Conservation (phyloP, 2,113 vertebrate genomes). For the mouse (Mus musculus) region GRCm39 chr1:94258001-94258500, state of each 20-base stretch:
- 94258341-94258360: background rate
- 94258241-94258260: background rate
- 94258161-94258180: background rate
- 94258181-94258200: background rate
- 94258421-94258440: background rate
- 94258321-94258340: background rate
- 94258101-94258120: background rate
- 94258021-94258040: background rate
- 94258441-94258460: background rate
- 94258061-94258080: background rate
- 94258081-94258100: background rate
- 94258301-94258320: background rate
- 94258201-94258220: background rate
- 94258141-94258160: background rate
- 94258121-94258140: background rate
- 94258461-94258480: no score
- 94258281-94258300: background rate
- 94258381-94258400: background rate
- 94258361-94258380: background rate
- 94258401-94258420: background rate
- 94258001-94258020: background rate
- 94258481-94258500: no score
- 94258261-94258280: constrained; percentile 4
- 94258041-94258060: background rate
- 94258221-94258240: constrained; percentile 17